Percentiles rank a stretch among this genome's conserved stretches.
Conservation (phyloP, 2,113 vertebrate species). For the Strix aluco region DNA sequence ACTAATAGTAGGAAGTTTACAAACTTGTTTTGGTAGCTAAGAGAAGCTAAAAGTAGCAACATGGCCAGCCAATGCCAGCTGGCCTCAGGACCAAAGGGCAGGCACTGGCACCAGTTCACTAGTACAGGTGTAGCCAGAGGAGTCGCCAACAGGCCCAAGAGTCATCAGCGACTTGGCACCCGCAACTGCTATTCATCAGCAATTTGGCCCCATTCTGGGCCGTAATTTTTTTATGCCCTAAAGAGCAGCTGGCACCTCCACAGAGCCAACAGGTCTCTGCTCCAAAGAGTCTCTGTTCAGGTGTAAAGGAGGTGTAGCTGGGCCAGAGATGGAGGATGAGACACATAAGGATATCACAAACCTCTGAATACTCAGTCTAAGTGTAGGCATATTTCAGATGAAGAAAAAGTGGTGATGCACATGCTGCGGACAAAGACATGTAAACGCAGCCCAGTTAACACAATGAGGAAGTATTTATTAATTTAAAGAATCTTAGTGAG, state of each 20-base stretch:
- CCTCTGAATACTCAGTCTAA: neutral
- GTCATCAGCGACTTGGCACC: neutral
- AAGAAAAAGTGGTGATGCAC: neutral
- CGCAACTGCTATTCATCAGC: neutral
- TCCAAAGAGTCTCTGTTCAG: neutral
- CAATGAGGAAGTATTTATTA: neutral
- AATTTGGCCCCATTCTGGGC: neutral
- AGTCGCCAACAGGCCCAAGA: neutral
- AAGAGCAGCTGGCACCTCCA: neutral
- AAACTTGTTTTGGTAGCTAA: neutral
- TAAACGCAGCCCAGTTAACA: neutral
- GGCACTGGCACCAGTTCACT: neutral
- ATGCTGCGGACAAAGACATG: neutral
- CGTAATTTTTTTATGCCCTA: neutral
- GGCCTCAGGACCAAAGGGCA: neutral
- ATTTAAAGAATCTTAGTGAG: neutral
- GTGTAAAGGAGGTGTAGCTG: neutral
- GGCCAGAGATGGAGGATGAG: neutral
- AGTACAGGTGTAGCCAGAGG: neutral
- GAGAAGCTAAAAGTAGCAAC: neutral
- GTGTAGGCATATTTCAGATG: neutral
- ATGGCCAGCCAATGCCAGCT: neutral
- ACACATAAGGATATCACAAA: neutral
- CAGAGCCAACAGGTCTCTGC: neutral
- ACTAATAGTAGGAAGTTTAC: neutral